Evolutionary conservation across 1,140 invertebrate genomes (phyloP).

Genomic region (Drosophila equinoxialis): DNA sequence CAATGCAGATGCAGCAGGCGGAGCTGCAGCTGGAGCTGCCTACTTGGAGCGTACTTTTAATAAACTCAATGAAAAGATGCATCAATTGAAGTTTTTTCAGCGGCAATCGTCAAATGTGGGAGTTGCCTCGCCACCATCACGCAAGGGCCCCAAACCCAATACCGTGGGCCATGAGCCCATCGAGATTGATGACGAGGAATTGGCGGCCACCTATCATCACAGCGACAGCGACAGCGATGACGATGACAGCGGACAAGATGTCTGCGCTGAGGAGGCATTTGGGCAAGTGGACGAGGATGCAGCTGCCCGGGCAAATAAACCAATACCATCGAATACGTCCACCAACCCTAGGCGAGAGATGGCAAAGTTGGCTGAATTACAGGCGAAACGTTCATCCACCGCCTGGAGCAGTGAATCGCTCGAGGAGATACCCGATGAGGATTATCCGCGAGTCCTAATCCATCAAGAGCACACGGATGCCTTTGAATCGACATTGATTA

Average conservation of each 20-base stretch:
- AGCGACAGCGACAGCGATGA: conserved; percentile 67
- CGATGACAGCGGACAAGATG: conserved; percentile 47
- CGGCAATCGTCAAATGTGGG: conserved; percentile 17
- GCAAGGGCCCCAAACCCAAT: conserved; percentile 43
- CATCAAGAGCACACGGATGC: conserved; percentile 76
- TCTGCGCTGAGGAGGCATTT: conserved; percentile 54
- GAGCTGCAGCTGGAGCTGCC: conserved; percentile 11
- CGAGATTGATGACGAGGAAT: conserved; percentile 68
- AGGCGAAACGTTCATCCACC: conserved; percentile 40
- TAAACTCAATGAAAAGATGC: conserved; percentile 71
- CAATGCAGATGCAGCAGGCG: not conserved
- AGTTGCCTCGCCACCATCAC: not conserved
- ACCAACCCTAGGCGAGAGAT: conserved; percentile 42
- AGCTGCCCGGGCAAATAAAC: not conserved
- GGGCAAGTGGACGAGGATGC: conserved; percentile 37
- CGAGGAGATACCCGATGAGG: conserved; percentile 57
- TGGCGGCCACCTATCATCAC: conserved; percentile 64
- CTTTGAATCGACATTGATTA: conserved; percentile 76
- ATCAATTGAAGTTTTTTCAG: conserved; percentile 72
- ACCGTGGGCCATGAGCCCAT: conserved; percentile 64
- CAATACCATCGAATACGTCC: conserved; percentile 29
- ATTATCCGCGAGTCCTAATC: conserved; percentile 76
- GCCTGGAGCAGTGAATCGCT: conserved; percentile 71
- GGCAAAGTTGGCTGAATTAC: conserved; percentile 52
- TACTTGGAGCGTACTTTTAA: conserved; percentile 62